phyloP scores from a whole-genome alignment of 2,888 invertebrate species.

The Cetonia aurata region DNA sequence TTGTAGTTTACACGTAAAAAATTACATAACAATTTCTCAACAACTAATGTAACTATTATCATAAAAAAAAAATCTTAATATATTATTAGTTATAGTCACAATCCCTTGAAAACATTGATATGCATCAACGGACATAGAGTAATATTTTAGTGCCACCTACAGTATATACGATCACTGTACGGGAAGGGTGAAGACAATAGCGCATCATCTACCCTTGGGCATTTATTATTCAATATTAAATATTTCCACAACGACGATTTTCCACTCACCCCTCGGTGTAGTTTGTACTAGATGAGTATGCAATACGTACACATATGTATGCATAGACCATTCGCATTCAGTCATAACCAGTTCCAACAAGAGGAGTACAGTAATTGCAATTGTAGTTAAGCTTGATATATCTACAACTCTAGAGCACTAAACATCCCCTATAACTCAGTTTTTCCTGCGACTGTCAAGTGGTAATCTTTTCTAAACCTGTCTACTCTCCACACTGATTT shows the following conservation, averaged over 20 bases:
- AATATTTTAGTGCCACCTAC: not conserved
- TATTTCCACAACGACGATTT: slow-evolving; percentile 15
- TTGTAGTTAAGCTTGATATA: slow-evolving; percentile 20
- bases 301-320: not conserved
- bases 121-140: no score
- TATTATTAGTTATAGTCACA: no score
- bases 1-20: slow-evolving; percentile 3
- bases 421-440: slow-evolving; percentile 15
- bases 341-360: slow-evolving; percentile 12
- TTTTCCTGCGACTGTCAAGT: slow-evolving; percentile 15
- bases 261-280: not conserved
- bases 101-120: no score
- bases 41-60: no score
- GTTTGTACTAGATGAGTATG: no score
- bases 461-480: slow-evolving; percentile 9
- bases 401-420: not conserved
- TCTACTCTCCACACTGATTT: slow-evolving; percentile 1
- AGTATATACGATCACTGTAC: not conserved
- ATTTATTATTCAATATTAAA: slow-evolving; percentile 22
- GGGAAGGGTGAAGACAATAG: slow-evolving; percentile 8
- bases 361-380: slow-evolving; percentile 13
- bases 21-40: no score
- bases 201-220: slow-evolving; percentile 4
- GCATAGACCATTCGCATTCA: slow-evolving; percentile 6
- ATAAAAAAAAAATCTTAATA: no score